Evolutionary conservation across 2,888 invertebrate genomes (phyloP), one percentile per base, ranked within the genome.

Genomic region (Lampropteryx suffumata): DNA sequence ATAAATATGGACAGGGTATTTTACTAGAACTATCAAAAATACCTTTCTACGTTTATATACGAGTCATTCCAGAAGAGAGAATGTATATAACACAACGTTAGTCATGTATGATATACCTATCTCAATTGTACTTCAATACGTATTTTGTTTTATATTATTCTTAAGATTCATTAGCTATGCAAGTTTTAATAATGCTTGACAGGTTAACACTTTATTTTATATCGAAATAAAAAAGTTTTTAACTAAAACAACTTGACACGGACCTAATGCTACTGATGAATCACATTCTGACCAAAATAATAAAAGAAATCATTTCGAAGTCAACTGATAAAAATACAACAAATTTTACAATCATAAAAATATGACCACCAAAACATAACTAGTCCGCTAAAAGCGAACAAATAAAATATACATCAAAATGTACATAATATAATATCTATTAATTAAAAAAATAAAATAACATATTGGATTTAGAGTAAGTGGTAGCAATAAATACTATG

Each of bases 381-480:
- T 65, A 76, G 82, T 65, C 80, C 81, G 71, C 84, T 79, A 76
- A 76, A 35, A 84, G 79, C 78, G 79, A 79, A 79, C 82, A 84
- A 87, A 88, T 85, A 89, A 88, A 89, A 88, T 88, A 86, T 89
- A 89, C 89, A 90, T 88, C 87, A 87, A 85, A 90, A 89, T 90
- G 87, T 90, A 90, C 90, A 89, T 84, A 89, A 88, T 88, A 89
- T 84, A 87, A 83, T 86, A 85, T 82, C 84, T 88, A 85, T 79
- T 73, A 81, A 84, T 84, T 80, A 84, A 84, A 65, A 53, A 78
- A 82, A 84, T 55, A 61, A 84, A 76, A 89, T 86, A 87, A 88
- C 85, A 83, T 84, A 87, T 87, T 84, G 83, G 71, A 82, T 86
- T 82, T 88, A 42, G 76, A 84, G 78, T 87, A 87, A 87, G 82